These are phyloP conservation scores for Synanceia verrucosa DNA, from an alignment of 2,797 vertebrate species.

Conservation along the genomic window DNA sequence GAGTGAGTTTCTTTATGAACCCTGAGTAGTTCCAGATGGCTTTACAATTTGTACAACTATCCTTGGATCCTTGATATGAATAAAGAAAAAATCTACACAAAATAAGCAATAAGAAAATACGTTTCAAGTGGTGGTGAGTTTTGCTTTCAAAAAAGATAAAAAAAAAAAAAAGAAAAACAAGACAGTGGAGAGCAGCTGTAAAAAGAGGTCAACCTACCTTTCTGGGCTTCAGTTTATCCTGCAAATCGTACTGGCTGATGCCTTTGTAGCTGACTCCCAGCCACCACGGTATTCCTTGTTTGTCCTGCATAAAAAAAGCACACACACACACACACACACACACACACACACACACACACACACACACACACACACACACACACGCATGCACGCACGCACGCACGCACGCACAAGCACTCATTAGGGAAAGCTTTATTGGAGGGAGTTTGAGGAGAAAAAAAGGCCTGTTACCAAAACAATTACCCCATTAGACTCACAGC, in stretches of 20 bases:
- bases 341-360: slow-evolving; percentile 24
- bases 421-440: slow-evolving; percentile 62
- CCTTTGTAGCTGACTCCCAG: slow-evolving; percentile 98
- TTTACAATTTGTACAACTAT: slow-evolving; percentile 7
- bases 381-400: slow-evolving; percentile 20
- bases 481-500: slow-evolving; percentile 61
- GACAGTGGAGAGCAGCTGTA: background rate
- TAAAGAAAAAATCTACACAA: background rate
- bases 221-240: slow-evolving; percentile 97
- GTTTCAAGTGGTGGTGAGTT: background rate
- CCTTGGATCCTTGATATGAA: background rate
- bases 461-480: slow-evolving; percentile 55
- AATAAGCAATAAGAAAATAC: background rate
- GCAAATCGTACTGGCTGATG: slow-evolving; percentile 95
- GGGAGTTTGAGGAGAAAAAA: slow-evolving; percentile 33
- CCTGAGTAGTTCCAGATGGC: background rate
- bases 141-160: background rate
- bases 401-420: slow-evolving; percentile 27
- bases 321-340: slow-evolving; percentile 20
- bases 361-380: slow-evolving; percentile 28
- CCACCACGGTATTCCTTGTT: slow-evolving; percentile 98
- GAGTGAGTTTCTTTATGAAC: slow-evolving; percentile 23
- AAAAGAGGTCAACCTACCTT: slow-evolving; percentile 83
- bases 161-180: background rate
- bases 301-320: slow-evolving; percentile 87